Conservation (phyloP, 2,888 invertebrate species). For the Athrips mouffetella region DNA sequence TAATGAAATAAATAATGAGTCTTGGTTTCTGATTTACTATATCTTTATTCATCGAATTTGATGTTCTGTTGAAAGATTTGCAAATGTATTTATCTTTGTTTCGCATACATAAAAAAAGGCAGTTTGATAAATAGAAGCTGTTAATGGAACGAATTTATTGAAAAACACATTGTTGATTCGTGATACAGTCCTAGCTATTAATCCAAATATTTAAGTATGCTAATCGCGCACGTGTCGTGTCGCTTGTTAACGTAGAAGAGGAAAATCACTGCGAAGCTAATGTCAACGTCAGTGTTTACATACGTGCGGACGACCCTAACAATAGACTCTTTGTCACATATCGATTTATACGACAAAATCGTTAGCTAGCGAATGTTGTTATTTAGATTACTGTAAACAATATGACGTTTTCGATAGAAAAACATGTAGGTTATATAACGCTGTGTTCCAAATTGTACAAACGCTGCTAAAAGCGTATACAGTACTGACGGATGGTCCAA, state of each 20-base stretch:
- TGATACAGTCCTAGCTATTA: neutral
- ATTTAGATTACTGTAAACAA: neutral
- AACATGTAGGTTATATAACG: too few species aligned
- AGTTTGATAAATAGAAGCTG: neutral
- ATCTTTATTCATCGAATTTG: neutral
- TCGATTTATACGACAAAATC: neutral
- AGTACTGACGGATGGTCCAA: too few species aligned
- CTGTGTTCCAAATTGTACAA: too few species aligned
- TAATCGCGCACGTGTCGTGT: neutral
- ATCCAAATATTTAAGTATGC: neutral
- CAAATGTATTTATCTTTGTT: too few species aligned
- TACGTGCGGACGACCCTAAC: slow-evolving; percentile 17
- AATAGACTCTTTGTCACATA: neutral
- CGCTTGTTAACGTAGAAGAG: slow-evolving; percentile 16
- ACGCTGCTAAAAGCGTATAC: too few species aligned
- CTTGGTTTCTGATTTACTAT: neutral
- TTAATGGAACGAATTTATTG: neutral
- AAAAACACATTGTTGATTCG: neutral
- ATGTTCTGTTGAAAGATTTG: too few species aligned
- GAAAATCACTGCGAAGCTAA: slow-evolving; percentile 31
- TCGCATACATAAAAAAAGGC: neutral
- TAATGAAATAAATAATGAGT: neutral
- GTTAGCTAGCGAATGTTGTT: neutral
- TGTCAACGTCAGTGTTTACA: slow-evolving; percentile 33
- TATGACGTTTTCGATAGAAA: neutral